Evolutionary conservation across 2,797 vertebrate species (phyloP).

Genomic region (Tamandua tetradactyla): DNA sequence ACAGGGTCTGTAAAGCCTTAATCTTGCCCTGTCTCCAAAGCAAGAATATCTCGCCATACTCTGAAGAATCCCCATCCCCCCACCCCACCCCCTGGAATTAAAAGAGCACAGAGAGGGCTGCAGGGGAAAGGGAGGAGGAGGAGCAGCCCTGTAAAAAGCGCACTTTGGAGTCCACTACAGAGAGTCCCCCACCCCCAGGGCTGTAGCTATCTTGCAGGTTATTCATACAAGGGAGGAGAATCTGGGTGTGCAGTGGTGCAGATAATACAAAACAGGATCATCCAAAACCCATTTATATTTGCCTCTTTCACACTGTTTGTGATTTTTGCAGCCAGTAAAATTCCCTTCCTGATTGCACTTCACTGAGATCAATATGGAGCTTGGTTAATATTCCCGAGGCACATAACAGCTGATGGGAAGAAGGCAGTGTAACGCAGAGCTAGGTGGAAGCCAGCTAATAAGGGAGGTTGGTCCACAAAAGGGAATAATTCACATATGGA

Average conservation of each 20-base stretch:
- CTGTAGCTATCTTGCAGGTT: neutral
- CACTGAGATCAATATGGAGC: neutral
- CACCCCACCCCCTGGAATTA: neutral
- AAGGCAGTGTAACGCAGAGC: neutral
- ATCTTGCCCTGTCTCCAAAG: neutral
- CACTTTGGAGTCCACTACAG: neutral
- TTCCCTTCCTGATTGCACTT: neutral
- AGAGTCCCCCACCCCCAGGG: neutral
- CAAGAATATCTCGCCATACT: neutral
- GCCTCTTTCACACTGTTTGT: neutral
- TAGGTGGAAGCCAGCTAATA: neutral
- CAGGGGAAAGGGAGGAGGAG: neutral
- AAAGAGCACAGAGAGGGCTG: neutral
- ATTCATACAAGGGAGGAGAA: neutral
- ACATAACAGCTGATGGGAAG: neutral
- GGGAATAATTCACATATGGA: neutral
- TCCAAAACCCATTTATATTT: neutral
- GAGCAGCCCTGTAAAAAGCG: neutral
- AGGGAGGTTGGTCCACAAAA: neutral
- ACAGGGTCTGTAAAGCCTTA: neutral
- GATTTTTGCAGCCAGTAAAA: neutral
- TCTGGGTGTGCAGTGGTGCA: neutral
- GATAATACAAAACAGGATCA: neutral
- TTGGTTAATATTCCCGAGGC: neutral
- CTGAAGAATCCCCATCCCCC: neutral